Conservation (phyloP, 2,888 invertebrate genomes). For the Ischnura elegans region DNA sequence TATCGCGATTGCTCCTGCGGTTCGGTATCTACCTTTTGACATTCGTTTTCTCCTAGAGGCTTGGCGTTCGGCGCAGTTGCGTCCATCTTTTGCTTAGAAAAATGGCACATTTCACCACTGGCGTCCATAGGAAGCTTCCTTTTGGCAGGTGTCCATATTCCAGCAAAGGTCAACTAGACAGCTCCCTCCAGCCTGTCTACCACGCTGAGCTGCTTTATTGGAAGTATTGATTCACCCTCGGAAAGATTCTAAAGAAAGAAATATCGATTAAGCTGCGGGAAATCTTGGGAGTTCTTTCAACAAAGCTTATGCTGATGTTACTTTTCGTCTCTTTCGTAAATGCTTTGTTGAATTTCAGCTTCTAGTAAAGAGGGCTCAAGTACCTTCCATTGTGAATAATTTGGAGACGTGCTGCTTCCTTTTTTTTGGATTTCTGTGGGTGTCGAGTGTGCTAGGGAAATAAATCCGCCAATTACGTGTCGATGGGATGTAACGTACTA, state of each 20-base stretch:
- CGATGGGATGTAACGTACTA: too few relatives aligned
- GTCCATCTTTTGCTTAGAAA: not conserved
- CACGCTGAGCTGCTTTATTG: not conserved
- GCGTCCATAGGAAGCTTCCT: not conserved
- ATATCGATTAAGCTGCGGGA: not conserved
- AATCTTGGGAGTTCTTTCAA: not conserved
- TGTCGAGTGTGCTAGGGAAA: too few relatives aligned
- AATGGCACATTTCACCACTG: not conserved
- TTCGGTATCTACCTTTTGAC: too few relatives aligned
- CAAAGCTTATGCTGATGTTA: not conserved
- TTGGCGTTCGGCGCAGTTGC: not conserved
- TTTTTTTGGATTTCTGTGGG: too few relatives aligned
- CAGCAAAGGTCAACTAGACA: not conserved
- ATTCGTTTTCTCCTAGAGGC: too few relatives aligned
- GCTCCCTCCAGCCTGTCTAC: not conserved
- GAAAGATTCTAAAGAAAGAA: slow-evolving; percentile 38
- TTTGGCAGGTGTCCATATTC: slow-evolving; percentile 33
- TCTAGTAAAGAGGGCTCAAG: too few relatives aligned
- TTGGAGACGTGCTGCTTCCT: too few relatives aligned
- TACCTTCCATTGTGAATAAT: too few relatives aligned
- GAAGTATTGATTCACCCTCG: not conserved
- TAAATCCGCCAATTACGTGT: too few relatives aligned
- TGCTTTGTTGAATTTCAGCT: too few relatives aligned
- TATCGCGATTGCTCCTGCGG: too few relatives aligned
- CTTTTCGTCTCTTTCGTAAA: too few relatives aligned